Evolutionary conservation across 2,113 vertebrate genomes (phyloP).

Genomic region (Lynx canadensis): DNA sequence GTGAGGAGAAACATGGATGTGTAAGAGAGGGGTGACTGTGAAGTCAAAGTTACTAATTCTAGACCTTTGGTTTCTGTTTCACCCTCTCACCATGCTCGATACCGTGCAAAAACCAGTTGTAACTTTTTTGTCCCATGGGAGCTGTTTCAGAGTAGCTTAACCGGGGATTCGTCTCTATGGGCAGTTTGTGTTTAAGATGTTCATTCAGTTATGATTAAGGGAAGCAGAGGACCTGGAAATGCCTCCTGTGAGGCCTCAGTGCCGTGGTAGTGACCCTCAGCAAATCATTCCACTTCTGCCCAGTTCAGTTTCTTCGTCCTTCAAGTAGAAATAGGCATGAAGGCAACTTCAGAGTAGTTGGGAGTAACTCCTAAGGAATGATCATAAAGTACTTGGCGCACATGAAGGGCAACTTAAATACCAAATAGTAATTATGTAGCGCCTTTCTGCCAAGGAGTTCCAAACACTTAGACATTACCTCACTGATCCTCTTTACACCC

Average conservation of each 20-base stretch:
- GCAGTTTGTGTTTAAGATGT: background rate
- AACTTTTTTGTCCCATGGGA: background rate
- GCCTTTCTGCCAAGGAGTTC: slow-evolving; percentile 76
- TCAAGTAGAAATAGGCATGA: slow-evolving; percentile 39
- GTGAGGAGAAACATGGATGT: background rate
- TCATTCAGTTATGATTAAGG: background rate
- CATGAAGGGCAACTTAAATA: slow-evolving; percentile 71
- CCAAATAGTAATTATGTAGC: slow-evolving; percentile 80
- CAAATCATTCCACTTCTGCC: background rate
- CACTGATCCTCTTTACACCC: slow-evolving; percentile 60
- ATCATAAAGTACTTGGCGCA: slow-evolving; percentile 75
- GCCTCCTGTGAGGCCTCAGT: slow-evolving; percentile 3
- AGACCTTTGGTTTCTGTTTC: slow-evolving; percentile 53
- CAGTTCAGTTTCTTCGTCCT: slow-evolving; percentile 28
- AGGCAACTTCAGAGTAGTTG: slow-evolving; percentile 49
- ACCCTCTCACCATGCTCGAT: background rate
- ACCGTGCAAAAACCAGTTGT: background rate
- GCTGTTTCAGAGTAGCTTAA: background rate
- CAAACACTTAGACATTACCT: slow-evolving; percentile 76
- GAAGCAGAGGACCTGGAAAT: background rate
- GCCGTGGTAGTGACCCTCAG: background rate
- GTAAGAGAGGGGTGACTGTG: background rate
- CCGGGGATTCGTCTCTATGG: background rate
- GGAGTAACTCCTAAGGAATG: slow-evolving; percentile 70
- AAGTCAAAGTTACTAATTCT: slow-evolving; percentile 3